Percentiles rank a stretch among this genome's conserved stretches.
Conservation (phyloP, 2,113 vertebrate genomes). For the Rissa tridactyla region DNA sequence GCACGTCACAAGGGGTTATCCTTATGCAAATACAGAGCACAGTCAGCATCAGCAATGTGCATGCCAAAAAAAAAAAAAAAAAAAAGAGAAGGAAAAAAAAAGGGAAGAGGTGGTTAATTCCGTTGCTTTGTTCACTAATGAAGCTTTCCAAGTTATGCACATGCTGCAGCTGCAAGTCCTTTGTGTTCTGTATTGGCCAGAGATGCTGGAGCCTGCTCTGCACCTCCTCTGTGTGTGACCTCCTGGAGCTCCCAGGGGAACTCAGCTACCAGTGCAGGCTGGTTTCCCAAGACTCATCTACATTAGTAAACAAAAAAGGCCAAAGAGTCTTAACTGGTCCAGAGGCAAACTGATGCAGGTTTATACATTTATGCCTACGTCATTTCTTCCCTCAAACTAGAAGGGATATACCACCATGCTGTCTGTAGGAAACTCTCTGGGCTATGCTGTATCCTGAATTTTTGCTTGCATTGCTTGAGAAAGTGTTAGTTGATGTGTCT, state of each 20-base stretch:
- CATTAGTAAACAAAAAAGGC: not conserved
- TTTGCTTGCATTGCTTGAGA: not conserved
- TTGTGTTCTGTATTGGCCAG: not conserved
- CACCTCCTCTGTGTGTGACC: not conserved
- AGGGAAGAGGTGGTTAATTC: not conserved
- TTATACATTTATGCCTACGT: not conserved
- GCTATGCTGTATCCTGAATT: not conserved
- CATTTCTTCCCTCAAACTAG: not conserved
- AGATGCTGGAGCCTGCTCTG: not conserved
- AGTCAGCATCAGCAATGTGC: not conserved
- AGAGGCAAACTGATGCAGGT: not conserved
- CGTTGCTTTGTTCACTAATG: not conserved
- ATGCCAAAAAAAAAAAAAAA: not conserved
- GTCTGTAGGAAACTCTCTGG: not conserved
- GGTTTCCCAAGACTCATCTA: not conserved
- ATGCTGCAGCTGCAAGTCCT: not conserved
- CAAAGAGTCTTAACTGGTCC: not conserved
- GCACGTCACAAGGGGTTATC: not conserved
- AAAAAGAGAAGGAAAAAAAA: not conserved
- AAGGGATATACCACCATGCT: not conserved
- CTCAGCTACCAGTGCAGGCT: not conserved
- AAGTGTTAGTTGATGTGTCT: not conserved
- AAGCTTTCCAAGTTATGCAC: slow-evolving; percentile 7
- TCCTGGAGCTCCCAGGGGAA: fast-evolving
- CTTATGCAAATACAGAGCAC: slow-evolving; percentile 4